Evolutionary conservation across 2,888 invertebrate genomes (phyloP).

Genomic region (Rotaria socialis): DNA sequence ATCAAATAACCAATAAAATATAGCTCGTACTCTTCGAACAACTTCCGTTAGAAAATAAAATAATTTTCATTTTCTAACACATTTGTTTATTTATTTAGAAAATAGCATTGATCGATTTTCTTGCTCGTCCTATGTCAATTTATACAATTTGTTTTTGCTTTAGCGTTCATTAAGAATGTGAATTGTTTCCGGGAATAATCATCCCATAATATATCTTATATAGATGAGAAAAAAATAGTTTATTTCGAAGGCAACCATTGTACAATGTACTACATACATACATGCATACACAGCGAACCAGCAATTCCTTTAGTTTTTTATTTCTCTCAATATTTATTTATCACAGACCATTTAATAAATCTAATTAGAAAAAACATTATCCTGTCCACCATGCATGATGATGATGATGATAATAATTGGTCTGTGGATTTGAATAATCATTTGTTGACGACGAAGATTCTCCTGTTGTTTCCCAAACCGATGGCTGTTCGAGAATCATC

Average conservation of each 20-base stretch:
- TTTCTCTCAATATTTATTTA: not conserved
- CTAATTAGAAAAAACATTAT: not conserved
- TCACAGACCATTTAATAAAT: not conserved
- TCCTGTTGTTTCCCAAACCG: not conserved
- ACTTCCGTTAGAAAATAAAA: not conserved
- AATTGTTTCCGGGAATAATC: not conserved
- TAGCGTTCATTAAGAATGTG: slow-evolving; percentile 16
- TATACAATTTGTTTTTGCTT: slow-evolving; percentile 18
- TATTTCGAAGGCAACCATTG: not conserved
- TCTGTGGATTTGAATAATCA: not conserved
- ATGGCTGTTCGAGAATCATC: not conserved
- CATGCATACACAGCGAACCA: not conserved
- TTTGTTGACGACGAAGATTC: not conserved
- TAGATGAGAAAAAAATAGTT: slow-evolving; percentile 19
- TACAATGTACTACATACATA: not conserved
- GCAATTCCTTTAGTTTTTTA: not conserved
- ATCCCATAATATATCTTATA: not conserved
- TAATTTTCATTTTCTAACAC: not conserved
- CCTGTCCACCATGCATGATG: not conserved
- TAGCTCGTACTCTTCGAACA: not conserved
- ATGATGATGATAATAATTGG: not conserved
- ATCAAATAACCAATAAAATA: not conserved
- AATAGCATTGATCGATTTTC: not conserved
- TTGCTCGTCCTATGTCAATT: not conserved
- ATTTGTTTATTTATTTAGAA: not conserved